Conservation (phyloP, 2,113 vertebrate species). For the Hydropotes inermis region DNA sequence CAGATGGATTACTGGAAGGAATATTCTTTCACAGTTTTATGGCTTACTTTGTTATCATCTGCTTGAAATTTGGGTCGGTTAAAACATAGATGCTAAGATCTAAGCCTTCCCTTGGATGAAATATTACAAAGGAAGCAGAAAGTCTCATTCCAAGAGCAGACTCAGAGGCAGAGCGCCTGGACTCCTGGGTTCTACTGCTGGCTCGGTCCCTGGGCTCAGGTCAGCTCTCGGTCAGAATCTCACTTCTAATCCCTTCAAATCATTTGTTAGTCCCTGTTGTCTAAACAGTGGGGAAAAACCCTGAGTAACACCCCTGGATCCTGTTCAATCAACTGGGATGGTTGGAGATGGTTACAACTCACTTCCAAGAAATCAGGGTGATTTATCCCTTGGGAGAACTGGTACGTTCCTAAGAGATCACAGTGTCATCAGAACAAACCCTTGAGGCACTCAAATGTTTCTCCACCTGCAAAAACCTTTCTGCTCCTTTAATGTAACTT, state of each 20-base stretch:
- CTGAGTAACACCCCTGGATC: conserved; percentile 74
- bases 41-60: conserved; percentile 65
- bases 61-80: conserved; percentile 67
- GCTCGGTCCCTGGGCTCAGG: conserved; percentile 66
- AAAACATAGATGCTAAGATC: conserved; percentile 66
- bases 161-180: conserved; percentile 64
- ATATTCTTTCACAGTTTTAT: conserved; percentile 55
- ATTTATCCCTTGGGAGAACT: conserved; percentile 54
- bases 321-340: conserved; percentile 54
- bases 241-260: conserved; percentile 76
- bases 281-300: conserved; percentile 72
- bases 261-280: conserved; percentile 76
- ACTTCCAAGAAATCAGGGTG: conserved; percentile 65
- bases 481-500: background rate
- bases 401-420: conserved; percentile 15
- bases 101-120: conserved; percentile 61
- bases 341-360: conserved; percentile 51
- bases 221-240: conserved; percentile 74
- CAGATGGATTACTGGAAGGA: conserved; percentile 67
- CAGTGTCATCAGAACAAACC: conserved; percentile 1
- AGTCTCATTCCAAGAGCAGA: conserved; percentile 55
- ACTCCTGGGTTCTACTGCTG: conserved; percentile 69
- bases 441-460: background rate
- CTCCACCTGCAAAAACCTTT: conserved; percentile 44
- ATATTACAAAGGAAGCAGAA: conserved; percentile 69